phyloP scores from a whole-genome alignment of 2,888 invertebrate species.

The Rosalia funebris region DNA sequence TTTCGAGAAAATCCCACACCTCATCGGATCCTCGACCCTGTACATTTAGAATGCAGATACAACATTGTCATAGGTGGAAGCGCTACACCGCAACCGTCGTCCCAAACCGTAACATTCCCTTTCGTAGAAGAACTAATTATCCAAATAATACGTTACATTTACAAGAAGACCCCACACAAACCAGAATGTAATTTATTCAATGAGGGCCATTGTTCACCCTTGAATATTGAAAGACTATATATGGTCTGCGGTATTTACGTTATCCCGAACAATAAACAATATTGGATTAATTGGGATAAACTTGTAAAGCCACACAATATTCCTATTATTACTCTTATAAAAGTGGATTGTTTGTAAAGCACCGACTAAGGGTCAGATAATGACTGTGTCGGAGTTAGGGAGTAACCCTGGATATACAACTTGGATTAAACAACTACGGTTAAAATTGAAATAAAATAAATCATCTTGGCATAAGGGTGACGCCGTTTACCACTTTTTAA shows the following conservation, averaged over 20 bases:
- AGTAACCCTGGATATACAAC: neutral
- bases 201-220: slow-evolving; percentile 18
- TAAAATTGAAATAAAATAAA: no score
- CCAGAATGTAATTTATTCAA: slow-evolving; percentile 18
- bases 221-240: slow-evolving; percentile 29
- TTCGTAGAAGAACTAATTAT: neutral
- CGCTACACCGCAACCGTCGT: neutral
- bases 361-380: neutral
- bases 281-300: slow-evolving; percentile 34
- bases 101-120: neutral
- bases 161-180: neutral
- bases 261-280: slow-evolving; percentile 36
- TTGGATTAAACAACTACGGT: no score
- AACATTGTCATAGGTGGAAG: neutral
- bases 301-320: slow-evolving; percentile 31
- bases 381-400: neutral
- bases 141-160: neutral
- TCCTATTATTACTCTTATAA: slow-evolving; percentile 33
- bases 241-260: slow-evolving; percentile 29
- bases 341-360: slow-evolving; percentile 32
- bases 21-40: no score
- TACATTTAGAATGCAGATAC: no score
- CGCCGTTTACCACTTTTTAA: no score
- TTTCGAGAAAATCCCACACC: no score
- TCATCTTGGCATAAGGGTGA: no score